phyloP scores from a whole-genome alignment of 2,113 vertebrate genomes.

The Xenopus borealis region DNA sequence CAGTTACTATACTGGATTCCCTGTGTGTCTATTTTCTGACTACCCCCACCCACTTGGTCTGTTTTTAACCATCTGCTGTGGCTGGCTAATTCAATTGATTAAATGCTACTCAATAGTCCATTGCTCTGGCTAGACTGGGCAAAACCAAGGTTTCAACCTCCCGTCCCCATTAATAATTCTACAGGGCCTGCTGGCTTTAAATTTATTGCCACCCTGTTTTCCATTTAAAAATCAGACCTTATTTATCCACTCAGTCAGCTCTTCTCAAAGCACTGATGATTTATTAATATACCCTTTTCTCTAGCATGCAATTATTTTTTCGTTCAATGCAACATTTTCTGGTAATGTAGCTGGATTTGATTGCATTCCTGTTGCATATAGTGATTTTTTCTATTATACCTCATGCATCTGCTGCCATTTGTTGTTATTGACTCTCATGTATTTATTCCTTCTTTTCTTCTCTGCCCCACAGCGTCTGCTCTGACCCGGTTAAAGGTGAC shows the following conservation, averaged over 20 bases:
- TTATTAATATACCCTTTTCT: slow-evolving; percentile 5
- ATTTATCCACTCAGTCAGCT: slow-evolving; percentile 41
- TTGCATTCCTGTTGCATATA: slow-evolving; percentile 30
- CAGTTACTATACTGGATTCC: slow-evolving; percentile 27
- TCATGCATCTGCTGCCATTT: slow-evolving; percentile 42
- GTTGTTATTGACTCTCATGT: slow-evolving; percentile 26
- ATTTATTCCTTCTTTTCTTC: slow-evolving; percentile 42
- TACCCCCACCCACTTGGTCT: slow-evolving; percentile 34
- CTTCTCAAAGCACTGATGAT: slow-evolving; percentile 42
- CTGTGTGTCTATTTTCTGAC: slow-evolving; percentile 15
- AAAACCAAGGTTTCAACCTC: slow-evolving; percentile 59
- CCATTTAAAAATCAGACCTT: slow-evolving; percentile 52
- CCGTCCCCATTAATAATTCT: slow-evolving; percentile 59
- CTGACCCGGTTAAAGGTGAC: slow-evolving; percentile 47
- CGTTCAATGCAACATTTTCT: slow-evolving; percentile 14
- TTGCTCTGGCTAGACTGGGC: slow-evolving; percentile 48
- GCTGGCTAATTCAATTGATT: slow-evolving; percentile 49
- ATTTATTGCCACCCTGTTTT: slow-evolving; percentile 52
- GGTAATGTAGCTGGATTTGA: slow-evolving; percentile 25
- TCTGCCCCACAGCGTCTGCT: slow-evolving; percentile 24
- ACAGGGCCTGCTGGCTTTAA: slow-evolving; percentile 16
- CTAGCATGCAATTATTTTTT: slow-evolving; percentile 11
- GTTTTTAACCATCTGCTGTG: slow-evolving; percentile 57
- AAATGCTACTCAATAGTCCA: slow-evolving; percentile 47
- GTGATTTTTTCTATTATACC: slow-evolving; percentile 34